These are phyloP conservation scores for Heliconius hewitsoni DNA, from an alignment of 1,140 invertebrate genomes.

Conservation along the genomic window DNA sequence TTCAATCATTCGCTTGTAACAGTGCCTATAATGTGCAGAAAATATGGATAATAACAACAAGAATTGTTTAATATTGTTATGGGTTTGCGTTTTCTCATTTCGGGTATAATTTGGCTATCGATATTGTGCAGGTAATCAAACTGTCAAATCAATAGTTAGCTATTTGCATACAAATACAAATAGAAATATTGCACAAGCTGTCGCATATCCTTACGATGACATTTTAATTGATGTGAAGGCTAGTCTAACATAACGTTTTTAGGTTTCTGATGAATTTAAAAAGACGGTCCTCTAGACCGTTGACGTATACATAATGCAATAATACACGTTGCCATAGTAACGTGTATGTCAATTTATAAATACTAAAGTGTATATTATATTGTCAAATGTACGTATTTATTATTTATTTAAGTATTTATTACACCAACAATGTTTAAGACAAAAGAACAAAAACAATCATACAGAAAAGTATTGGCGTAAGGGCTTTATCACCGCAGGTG, in stretches of 20 bases:
- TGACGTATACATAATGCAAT: no score
- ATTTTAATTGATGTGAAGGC: conserved; percentile 35
- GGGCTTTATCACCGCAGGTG: no score
- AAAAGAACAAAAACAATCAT: no score
- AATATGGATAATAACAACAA: conserved; percentile 14
- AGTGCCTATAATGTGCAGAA: not conserved
- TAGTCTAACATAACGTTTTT: not conserved
- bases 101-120: conserved; percentile 23
- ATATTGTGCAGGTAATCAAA: conserved; percentile 30
- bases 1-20: not conserved
- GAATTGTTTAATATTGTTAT: conserved; percentile 15
- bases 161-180: conserved; percentile 36
- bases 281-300: not conserved
- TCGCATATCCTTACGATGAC: conserved; percentile 27
- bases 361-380: not conserved
- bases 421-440: no score
- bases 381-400: no score
- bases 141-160: conserved; percentile 33
- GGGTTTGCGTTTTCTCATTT: conserved; percentile 30
- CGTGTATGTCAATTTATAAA: not conserved
- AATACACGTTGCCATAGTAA: no score
- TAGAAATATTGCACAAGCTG: conserved; percentile 30
- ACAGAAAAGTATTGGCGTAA: no score
- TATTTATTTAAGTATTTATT: no score
- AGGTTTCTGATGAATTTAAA: not conserved